Evolutionary conservation across 2,797 vertebrate species (phyloP), one percentile per base, ranked within the genome.

Genomic region (Microctenopoma lineatum): DNA sequence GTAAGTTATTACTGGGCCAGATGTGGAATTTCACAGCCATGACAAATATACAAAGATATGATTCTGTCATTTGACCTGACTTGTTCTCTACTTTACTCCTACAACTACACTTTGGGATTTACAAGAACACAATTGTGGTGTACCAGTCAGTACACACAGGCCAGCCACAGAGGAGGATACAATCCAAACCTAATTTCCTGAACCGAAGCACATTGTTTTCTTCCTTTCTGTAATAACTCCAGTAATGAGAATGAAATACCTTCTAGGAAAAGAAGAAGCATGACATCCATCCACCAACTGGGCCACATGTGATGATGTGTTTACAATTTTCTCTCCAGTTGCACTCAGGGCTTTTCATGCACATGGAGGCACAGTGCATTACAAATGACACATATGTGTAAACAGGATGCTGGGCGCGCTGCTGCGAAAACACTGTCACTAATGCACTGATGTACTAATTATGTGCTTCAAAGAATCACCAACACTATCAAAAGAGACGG

Each of bases 111-210:
- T 55, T 57, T 53, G 15, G 52, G 3, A 51, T 65, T 55, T 12
- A 59, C 45, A 53, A 70, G 64, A 77, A 51, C 58, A 71, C 16
- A 7, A 70, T 27, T 6, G 15, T 38, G 13, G 5, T 53, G 44
- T 39, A 55, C 25, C 42, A 47, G 18, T 46, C 54, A 66, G 46
- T 10, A 68, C 52, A 77, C 38, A 45, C 26, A 59, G 5, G 50
- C 64, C 66, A 74, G 47, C 26, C n/a, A 42, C 56, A 34, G 50
- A 71, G 63, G 26, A 56, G 62, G 59, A 74, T 58, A 70, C 59
- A 79, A 79, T 60, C 55, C 79, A 79, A 85, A 84, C 52, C 50
- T 84, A 5, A 84, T 86, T 87, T 87, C 75, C 81, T 84, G 80
- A 84, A 67, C 55, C 68, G 67, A 73, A 70, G 44, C 38, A 68